Evolutionary conservation across 1,140 invertebrate species (phyloP).

Genomic region (Lepidurus couesii): DNA sequence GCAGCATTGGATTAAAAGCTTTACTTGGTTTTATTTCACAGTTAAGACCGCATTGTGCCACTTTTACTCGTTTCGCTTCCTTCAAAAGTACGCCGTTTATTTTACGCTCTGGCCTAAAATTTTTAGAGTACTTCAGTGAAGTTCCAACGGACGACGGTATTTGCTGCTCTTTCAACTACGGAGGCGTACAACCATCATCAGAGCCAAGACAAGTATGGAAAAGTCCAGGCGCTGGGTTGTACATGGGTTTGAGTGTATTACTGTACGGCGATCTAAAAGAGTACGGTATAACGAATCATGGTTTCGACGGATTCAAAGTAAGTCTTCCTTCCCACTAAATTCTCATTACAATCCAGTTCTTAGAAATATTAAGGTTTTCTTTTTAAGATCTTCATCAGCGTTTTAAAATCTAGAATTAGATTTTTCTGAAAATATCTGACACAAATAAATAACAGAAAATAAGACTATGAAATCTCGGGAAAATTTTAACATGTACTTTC

Average conservation of each 20-base stretch:
- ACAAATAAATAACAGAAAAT: too few species aligned
- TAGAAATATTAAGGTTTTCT: background rate
- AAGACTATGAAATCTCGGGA: too few species aligned
- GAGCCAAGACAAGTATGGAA: background rate
- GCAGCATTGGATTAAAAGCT: background rate
- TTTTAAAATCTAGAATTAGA: too few species aligned
- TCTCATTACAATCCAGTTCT: background rate
- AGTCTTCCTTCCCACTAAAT: background rate
- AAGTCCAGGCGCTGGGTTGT: background rate
- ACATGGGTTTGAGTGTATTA: background rate
- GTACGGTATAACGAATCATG: background rate
- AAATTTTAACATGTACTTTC: too few species aligned
- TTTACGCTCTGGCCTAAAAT: background rate
- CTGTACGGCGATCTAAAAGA: background rate
- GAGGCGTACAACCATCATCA: background rate
- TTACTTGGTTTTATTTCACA: background rate
- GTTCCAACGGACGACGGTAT: background rate
- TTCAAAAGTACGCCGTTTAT: background rate
- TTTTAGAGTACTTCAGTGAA: background rate
- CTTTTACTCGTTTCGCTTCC: background rate
- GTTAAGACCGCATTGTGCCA: background rate
- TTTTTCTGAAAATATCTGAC: too few species aligned
- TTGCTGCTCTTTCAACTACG: constrained; percentile 12
- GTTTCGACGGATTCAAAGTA: constrained; percentile 5
- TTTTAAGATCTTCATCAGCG: too few species aligned